Percentiles rank a stretch among this genome's conserved stretches.
phyloP scores from a whole-genome alignment of 2,113 vertebrate genomes.

The Calonectris borealis region DNA sequence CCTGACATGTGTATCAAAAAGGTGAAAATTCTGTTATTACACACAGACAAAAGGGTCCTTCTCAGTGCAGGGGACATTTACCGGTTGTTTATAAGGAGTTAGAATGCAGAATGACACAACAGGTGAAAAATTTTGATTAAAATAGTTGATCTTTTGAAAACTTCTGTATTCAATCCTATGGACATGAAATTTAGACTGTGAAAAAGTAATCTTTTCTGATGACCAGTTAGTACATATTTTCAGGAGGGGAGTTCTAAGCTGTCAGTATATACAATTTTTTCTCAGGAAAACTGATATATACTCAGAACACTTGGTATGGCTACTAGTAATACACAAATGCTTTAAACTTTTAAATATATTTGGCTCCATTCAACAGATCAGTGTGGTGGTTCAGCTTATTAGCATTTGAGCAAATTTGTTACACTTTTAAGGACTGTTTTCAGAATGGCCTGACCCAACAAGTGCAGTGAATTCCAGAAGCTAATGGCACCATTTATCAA shows the following conservation, averaged over 20 bases:
- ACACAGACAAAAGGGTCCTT: not conserved
- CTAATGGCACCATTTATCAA: conserved; percentile 78
- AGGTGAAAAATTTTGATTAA: not conserved
- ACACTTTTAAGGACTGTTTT: conserved; percentile 71
- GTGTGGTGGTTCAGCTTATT: conserved; percentile 63
- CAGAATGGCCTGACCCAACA: conserved; percentile 43
- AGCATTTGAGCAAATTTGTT: conserved; percentile 73
- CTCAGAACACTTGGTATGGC: conserved; percentile 37
- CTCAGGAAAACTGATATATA: conserved; percentile 40
- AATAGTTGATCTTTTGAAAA: not conserved
- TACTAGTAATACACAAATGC: conserved; percentile 31
- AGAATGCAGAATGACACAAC: not conserved
- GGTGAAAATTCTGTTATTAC: not conserved
- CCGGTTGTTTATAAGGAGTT: not conserved
- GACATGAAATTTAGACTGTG: not conserved
- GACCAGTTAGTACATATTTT: not conserved
- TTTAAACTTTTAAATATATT: conserved; percentile 55
- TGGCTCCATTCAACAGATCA: conserved; percentile 26
- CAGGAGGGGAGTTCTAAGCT: not conserved
- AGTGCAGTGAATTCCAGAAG: conserved; percentile 68
- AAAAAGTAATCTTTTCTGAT: conserved; percentile 17
- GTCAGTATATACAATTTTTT: not conserved
- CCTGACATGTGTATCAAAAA: not conserved
- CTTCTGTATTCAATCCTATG: not conserved
- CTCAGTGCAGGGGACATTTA: not conserved